A percentile compares a stretch with the other conserved stretches of the same genome.
phyloP scores from a whole-genome alignment of 2,888 invertebrate species.

The Heliconius hortense region DNA sequence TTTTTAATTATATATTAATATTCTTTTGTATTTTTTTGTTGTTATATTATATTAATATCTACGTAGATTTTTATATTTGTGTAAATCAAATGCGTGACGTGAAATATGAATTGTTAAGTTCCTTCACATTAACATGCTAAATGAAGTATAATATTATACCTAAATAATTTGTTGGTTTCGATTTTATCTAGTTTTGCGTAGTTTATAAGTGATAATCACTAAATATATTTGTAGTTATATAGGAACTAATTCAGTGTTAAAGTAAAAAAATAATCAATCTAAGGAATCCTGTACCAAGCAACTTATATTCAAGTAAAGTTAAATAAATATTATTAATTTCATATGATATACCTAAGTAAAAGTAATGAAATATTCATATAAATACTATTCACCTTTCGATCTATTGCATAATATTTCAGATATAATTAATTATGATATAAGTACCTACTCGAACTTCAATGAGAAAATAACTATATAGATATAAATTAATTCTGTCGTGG shows the following conservation, averaged over 20 bases:
- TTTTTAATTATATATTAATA: background rate
- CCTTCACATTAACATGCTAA: conserved; percentile 6
- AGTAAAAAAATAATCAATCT: too few relatives aligned
- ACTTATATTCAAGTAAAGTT: too few relatives aligned
- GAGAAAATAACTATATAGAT: too few relatives aligned
- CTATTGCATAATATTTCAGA: conserved; percentile 16
- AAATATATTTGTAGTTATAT: too few relatives aligned
- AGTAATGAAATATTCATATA: conserved; percentile 10
- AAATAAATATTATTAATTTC: background rate
- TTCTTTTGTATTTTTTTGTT: background rate
- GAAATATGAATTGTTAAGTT: conserved; percentile 2
- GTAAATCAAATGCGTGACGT: background rate
- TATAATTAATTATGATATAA: background rate
- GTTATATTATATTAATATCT: background rate
- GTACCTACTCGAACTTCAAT: background rate
- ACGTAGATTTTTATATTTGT: background rate
- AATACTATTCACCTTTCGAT: conserved; percentile 7
- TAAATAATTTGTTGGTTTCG: background rate
- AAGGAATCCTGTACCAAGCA: too few relatives aligned
- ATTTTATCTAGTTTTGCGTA: background rate
- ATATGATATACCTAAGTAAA: background rate
- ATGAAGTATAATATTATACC: background rate
- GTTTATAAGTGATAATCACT: background rate
- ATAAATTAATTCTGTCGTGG: too few relatives aligned
- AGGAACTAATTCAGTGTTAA: background rate